Percentiles rank a stretch among this genome's conserved stretches.
Evolutionary conservation across 2,797 vertebrate species (phyloP).

Genomic region (Melanitta fusca): DNA sequence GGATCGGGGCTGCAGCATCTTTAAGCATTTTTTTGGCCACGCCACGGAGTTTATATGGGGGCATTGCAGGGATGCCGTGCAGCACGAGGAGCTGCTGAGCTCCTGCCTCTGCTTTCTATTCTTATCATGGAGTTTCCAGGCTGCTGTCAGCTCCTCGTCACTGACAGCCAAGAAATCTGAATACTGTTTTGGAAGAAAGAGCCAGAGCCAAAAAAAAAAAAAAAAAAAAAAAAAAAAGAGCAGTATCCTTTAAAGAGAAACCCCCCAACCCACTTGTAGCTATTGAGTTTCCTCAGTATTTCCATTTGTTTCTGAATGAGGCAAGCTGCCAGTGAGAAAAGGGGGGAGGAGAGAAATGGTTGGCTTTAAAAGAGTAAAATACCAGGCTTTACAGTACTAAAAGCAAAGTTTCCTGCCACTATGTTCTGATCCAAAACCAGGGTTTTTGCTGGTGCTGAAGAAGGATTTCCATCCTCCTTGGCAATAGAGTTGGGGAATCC

Average conservation of each 20-base stretch:
- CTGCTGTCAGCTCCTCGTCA: not conserved
- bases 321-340: not conserved
- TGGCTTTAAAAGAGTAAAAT: not conserved
- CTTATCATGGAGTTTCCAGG: not conserved
- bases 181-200: not conserved
- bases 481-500: not conserved
- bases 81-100: not conserved
- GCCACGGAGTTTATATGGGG: not conserved
- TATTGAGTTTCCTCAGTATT: not conserved
- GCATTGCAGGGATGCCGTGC: not conserved
- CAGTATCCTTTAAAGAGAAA: slow-evolving; percentile 10
- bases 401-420: not conserved
- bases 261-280: not conserved
- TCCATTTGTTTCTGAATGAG: not conserved
- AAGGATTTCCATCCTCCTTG: not conserved
- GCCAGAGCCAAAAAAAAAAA: not conserved
- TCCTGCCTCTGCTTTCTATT: slow-evolving; percentile 47
- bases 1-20: rapidly evolving
- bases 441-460: not conserved
- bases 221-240: not conserved
- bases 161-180: not conserved
- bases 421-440: not conserved
- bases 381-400: not conserved
- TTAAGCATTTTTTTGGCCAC: not conserved
- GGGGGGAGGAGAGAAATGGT: not conserved